Evolutionary conservation across 1,140 invertebrate genomes (phyloP).

Genomic region (Neodiprion virginianus): DNA sequence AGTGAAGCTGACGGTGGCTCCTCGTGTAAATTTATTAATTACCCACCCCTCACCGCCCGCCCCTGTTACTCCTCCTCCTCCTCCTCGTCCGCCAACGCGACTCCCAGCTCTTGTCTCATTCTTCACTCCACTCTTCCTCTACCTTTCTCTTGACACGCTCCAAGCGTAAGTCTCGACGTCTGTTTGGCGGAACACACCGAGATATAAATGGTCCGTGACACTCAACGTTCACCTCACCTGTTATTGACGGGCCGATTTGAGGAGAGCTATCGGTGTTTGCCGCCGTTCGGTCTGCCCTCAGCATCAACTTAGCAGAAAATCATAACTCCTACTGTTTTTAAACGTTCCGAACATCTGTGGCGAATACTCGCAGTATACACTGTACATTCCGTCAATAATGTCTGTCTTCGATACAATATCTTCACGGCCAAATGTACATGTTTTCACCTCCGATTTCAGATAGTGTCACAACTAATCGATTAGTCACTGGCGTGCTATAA

Average conservation of each 20-base stretch:
- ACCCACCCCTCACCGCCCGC: background rate
- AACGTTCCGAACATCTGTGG: too few relatives aligned
- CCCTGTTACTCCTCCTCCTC: background rate
- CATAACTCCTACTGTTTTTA: too few relatives aligned
- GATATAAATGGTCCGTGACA: conserved; percentile 1
- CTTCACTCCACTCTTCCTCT: conserved; percentile 16
- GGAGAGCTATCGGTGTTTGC: background rate
- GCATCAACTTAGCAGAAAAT: too few relatives aligned
- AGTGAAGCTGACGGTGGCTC: background rate
- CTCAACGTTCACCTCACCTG: conserved; percentile 1
- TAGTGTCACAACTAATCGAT: too few relatives aligned
- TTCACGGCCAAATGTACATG: too few relatives aligned
- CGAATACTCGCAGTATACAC: too few relatives aligned
- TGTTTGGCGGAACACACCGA: background rate
- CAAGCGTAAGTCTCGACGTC: background rate
- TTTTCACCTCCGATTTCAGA: too few relatives aligned
- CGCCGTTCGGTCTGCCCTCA: too few relatives aligned
- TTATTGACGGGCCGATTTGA: background rate
- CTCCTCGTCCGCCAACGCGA: background rate
- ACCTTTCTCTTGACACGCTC: background rate
- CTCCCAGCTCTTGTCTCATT: conserved; percentile 11
- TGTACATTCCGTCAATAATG: too few relatives aligned
- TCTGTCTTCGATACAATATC: too few relatives aligned
- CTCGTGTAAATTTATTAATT: conserved; percentile 11
- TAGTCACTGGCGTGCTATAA: too few relatives aligned